Percentiles rank a stretch among this genome's conserved stretches.
These are phyloP conservation scores for Crossaster papposus DNA, from an alignment of 53 echinoderm and acorn worm genomes.

Conservation along the genomic window DNA sequence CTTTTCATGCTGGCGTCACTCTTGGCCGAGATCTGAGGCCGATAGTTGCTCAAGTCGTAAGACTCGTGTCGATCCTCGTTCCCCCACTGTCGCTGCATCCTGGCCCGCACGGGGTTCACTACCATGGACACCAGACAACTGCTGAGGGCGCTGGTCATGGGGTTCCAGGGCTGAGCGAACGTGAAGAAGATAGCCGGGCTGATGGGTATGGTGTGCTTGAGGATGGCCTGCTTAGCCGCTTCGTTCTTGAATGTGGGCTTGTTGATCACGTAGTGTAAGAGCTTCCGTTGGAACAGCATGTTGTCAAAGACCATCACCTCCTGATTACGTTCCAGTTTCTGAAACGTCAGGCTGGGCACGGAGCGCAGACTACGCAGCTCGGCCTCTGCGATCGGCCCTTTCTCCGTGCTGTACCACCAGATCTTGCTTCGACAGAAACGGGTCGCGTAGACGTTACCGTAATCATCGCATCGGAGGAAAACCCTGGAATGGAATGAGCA, in stretches of 20 bases:
- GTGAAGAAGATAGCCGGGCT: conserved; percentile 64
- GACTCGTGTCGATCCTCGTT: conserved; percentile 51
- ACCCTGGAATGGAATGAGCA: conserved; percentile 29
- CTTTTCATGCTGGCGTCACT: not conserved
- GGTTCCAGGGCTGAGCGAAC: conserved; percentile 64
- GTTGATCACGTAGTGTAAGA: conserved; percentile 40
- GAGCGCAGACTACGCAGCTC: not conserved
- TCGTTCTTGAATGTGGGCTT: conserved; percentile 44
- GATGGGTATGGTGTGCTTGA: conserved; percentile 36
- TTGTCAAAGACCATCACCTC: conserved; percentile 61
- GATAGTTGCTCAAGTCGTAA: conserved; percentile 46
- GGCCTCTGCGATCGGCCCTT: conserved; percentile 39
- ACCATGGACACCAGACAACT: conserved; percentile 64
- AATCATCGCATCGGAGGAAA: conserved; percentile 41
- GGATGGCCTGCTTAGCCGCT: not conserved
- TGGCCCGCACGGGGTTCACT: conserved; percentile 52
- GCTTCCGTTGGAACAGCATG: conserved; percentile 41
- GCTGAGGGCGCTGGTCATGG: conserved; percentile 57
- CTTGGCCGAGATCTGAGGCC: conserved; percentile 10
- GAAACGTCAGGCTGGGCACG: conserved; percentile 6
- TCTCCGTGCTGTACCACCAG: conserved; percentile 63
- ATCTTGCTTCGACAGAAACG: conserved; percentile 63
- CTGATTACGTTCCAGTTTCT: conserved; percentile 54
- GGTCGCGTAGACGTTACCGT: conserved; percentile 55
- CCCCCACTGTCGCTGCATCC: conserved; percentile 65